Evolutionary conservation across 2,113 vertebrate genomes (phyloP), one percentile per base, ranked within the genome.

Genomic region (Notothenia rossii): DNA sequence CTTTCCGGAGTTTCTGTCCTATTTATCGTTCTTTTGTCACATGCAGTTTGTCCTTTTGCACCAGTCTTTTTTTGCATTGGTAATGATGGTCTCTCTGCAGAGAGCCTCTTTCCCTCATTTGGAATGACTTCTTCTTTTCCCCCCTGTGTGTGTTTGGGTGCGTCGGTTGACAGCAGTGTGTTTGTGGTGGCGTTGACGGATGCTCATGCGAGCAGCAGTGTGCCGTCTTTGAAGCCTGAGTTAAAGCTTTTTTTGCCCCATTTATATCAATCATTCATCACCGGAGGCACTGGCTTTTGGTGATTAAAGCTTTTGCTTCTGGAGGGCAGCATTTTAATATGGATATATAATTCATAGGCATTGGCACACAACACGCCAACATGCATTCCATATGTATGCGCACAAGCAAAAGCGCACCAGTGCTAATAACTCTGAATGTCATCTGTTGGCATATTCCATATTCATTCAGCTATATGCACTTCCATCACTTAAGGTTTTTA

Each of bases 251-350:
- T 92, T 92, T 87, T 88, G 92, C 91, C 94, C 94, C 88, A 93
- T 95, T 95, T 95, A 92, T 92, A 95, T 95, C 94, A 95, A 94
- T 95, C 94, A 95, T 95, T 95, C 91, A 95, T 94, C 94, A 92
- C 92, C 79, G 82, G 88, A 91, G 91, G 92, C 90, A 72, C 87
- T 89, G 92, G 88, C 92, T 93, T 88, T 87, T 89, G 92, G 92
- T 95, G 94, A 95, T 95, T 95, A 96, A 94, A 94, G 92, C 92
- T 84, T 40, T 79, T 82, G 79, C 92, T 92, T 72, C 92, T 91
- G 88, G 88, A 92, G 90, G 88, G 86, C 87, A 92, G 90, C 91
- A 90, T 93, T 89, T 93, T 88, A 93, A 94, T 94, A 91, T 93
- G 93, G 88, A 95, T 95, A 87, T 93, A 93, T 94, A 92, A 95